These are phyloP conservation scores for Rhynchotus rufescens DNA, from an alignment of 2,797 vertebrate species.

Conservation along the genomic window DNA sequence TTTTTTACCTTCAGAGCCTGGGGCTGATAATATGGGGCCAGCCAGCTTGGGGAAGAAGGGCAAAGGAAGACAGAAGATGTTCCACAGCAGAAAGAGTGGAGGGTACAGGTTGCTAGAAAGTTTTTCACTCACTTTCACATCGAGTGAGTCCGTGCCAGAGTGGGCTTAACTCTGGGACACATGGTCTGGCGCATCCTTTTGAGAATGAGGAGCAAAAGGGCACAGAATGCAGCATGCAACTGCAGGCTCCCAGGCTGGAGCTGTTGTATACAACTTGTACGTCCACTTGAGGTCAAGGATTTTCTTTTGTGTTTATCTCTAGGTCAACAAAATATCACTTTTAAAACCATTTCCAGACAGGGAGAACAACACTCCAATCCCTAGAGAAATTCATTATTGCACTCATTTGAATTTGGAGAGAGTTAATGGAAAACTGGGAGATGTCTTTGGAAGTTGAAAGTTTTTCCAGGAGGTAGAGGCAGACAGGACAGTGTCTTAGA, in stretches of 20 bases:
- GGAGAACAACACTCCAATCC: neutral
- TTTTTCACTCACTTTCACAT: neutral
- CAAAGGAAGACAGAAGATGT: neutral
- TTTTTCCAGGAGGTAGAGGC: neutral
- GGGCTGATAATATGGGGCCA: neutral
- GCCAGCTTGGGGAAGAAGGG: neutral
- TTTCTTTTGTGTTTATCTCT: slow-evolving; percentile 5
- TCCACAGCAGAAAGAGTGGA: neutral
- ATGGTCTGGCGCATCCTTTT: neutral
- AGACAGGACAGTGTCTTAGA: neutral
- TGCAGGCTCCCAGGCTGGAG: neutral
- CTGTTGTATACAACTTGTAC: neutral
- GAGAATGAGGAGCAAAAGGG: neutral
- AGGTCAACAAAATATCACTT: neutral
- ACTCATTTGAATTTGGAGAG: neutral
- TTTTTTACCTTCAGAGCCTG: neutral
- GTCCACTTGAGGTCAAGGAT: neutral
- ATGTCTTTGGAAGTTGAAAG: neutral
- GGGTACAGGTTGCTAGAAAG: neutral
- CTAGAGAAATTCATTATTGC: neutral
- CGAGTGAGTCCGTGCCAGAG: neutral
- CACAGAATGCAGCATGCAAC: neutral
- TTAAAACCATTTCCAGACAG: neutral
- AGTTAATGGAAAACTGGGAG: neutral
- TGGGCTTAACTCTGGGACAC: neutral